Base-by-base conservation (phyloP, 2,888 invertebrate genomes). In the Phanerotoma sp. region DNA sequence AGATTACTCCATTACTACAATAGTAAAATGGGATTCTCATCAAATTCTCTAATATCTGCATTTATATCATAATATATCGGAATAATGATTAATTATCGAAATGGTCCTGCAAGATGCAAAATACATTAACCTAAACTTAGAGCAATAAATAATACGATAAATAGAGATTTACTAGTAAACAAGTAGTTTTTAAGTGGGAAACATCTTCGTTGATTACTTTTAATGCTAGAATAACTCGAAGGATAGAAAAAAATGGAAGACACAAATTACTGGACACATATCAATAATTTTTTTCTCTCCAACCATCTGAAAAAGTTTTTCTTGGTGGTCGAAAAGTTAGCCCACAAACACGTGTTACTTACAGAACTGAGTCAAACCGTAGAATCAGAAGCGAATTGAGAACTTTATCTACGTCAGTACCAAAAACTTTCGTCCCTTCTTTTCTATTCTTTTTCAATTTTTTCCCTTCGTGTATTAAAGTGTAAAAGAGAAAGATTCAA, bases 341-440 rank as follows among this genome's bases (percentile, higher is more conserved):
- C 38, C 11, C 38, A 21, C 32, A 18, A 54, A 49, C 54, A 54
- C 49, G 44, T 54, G 54, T 54, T 54, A 54, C 51, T 45, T 30
- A 40, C 37, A 54, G 49, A 54, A 54, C 48, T 49, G 54, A 54
- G 54, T 54, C 49, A 54, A 54, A 54, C 44, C 49, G 37, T 40
- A 16, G 48, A 48, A 22, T 48, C 48, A 49, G 30, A 15, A 44
- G 38, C 49, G 44, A 54, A 49, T 49, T 21, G 48, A 44, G 32
- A 53, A 54, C 49, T 54, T 54, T 54, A 49, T 54, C 54, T 41
- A 38, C 49, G 49, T 49, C 49, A 49, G 38, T 40, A 33, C 49
- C 30, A 30, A 32, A 49, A 40, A 40, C 37, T 38, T 46, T 21
- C 11, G 11, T 45, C 32, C 18, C 15, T 35, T 22, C 40, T 49